Conservation (phyloP, 2,113 vertebrate genomes). For the Aldabrachelys gigantea region DNA sequence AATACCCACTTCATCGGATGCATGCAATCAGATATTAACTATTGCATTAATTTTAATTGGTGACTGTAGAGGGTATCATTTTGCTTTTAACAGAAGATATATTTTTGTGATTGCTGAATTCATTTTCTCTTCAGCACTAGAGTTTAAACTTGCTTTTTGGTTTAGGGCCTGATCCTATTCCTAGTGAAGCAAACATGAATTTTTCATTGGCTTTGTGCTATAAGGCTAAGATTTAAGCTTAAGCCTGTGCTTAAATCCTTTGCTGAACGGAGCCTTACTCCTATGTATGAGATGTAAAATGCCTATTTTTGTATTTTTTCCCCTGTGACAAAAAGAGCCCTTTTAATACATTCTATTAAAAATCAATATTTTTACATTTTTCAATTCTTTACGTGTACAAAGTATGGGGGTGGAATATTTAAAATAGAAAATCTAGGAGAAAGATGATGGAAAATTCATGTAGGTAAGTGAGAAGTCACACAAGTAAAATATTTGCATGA, state of each 20-base stretch:
- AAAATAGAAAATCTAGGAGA: not conserved
- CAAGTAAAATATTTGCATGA: not conserved
- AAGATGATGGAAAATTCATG: not conserved
- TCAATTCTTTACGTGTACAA: not conserved
- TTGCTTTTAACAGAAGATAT: not conserved
- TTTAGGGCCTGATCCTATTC: not conserved
- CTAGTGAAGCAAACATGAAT: not conserved
- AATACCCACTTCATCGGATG: too few species aligned
- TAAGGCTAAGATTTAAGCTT: not conserved
- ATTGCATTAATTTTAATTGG: rapidly evolving
- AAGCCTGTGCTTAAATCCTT: not conserved
- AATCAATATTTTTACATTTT: not conserved
- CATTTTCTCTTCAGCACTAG: not conserved
- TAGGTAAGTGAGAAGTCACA: not conserved
- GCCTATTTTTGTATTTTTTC: not conserved
- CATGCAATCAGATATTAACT: not conserved
- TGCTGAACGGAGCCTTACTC: not conserved
- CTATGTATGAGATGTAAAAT: not conserved
- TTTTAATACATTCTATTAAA: not conserved
- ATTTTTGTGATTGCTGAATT: not conserved
- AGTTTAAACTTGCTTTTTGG: not conserved
- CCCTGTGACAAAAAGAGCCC: not conserved
- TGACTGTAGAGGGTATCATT: not conserved
- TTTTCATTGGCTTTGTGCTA: not conserved
- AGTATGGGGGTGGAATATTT: not conserved